A percentile compares a stretch with the other conserved stretches of the same genome.
Conservation (phyloP, 2,888 invertebrate genomes). For the Standfussiana lucernea region DNA sequence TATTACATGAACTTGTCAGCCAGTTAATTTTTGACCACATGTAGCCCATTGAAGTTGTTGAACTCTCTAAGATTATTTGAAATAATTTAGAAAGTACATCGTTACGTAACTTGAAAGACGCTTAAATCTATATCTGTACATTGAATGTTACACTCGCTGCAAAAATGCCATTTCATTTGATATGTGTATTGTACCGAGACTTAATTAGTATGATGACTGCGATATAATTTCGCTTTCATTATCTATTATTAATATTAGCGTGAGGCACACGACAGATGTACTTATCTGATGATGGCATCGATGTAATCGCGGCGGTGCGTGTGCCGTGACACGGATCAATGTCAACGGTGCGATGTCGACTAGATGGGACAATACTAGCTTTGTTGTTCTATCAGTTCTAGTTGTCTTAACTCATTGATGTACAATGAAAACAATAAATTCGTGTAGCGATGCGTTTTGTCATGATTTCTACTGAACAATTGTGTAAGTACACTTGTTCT, state of each 20-base stretch:
- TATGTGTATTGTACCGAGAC: slow-evolving; percentile 44
- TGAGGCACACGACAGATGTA: slow-evolving; percentile 39
- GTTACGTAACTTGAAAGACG: slow-evolving; percentile 53
- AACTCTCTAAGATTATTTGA: slow-evolving; percentile 53
- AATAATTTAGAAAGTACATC: slow-evolving; percentile 64
- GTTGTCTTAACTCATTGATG: slow-evolving; percentile 47
- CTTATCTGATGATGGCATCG: slow-evolving; percentile 39
- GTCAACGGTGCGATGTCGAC: slow-evolving; percentile 59
- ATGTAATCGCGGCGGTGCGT: slow-evolving; percentile 31
- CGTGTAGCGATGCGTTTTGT: slow-evolving; percentile 42
- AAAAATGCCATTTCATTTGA: slow-evolving; percentile 37
- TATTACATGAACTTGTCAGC: slow-evolving; percentile 54
- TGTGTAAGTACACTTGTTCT: slow-evolving; percentile 30
- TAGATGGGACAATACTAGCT: slow-evolving; percentile 45
- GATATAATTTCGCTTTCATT: slow-evolving; percentile 51
- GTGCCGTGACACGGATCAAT: slow-evolving; percentile 53
- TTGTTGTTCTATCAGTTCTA: slow-evolving; percentile 51
- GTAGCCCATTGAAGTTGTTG: slow-evolving; percentile 29
- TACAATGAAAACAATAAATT: slow-evolving; percentile 43
- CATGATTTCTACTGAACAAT: slow-evolving; percentile 58
- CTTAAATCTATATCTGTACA: slow-evolving; percentile 13
- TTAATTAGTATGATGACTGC: slow-evolving; percentile 38
- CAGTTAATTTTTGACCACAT: slow-evolving; percentile 50
- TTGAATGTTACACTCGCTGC: slow-evolving; percentile 11
- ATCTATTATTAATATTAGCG: slow-evolving; percentile 54